Conservation (phyloP, 2,113 vertebrate species). For the Lagenorhynchus albirostris region DNA sequence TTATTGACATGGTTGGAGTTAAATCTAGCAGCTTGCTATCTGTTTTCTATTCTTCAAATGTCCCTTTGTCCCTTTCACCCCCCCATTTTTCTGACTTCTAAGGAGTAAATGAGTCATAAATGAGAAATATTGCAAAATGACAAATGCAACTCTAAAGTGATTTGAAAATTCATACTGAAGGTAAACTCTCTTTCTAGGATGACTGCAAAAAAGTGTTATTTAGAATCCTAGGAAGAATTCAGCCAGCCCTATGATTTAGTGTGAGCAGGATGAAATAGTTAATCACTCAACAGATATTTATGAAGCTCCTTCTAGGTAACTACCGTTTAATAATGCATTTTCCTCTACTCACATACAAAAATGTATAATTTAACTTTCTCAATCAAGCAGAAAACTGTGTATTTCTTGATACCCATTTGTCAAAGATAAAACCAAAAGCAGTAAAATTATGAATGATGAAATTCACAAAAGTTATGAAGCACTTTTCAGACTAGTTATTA, state of each 20-base stretch:
- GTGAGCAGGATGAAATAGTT: neutral
- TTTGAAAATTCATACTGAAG: neutral
- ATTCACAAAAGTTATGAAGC: neutral
- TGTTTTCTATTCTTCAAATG: neutral
- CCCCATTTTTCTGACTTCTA: neutral
- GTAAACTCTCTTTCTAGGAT: neutral
- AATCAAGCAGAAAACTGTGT: neutral
- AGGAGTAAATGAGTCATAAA: neutral
- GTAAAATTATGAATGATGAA: neutral
- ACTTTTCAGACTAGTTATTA: neutral
- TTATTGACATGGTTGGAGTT: neutral
- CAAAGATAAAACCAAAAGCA: constrained; percentile 23
- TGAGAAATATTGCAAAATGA: neutral
- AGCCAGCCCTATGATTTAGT: neutral
- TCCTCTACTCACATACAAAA: neutral
- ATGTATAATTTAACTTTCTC: neutral
- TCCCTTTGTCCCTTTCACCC: neutral
- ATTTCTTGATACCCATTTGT: neutral
- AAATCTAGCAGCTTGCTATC: neutral
- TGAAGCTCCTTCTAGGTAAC: neutral
- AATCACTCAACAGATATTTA: neutral
- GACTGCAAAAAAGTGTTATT: neutral
- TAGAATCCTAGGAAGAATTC: neutral
- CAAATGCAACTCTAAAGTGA: neutral
- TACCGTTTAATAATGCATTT: constrained; percentile 17